phyloP scores from a whole-genome alignment of 1,140 invertebrate species.

The Dinoponera quadriceps region DNA sequence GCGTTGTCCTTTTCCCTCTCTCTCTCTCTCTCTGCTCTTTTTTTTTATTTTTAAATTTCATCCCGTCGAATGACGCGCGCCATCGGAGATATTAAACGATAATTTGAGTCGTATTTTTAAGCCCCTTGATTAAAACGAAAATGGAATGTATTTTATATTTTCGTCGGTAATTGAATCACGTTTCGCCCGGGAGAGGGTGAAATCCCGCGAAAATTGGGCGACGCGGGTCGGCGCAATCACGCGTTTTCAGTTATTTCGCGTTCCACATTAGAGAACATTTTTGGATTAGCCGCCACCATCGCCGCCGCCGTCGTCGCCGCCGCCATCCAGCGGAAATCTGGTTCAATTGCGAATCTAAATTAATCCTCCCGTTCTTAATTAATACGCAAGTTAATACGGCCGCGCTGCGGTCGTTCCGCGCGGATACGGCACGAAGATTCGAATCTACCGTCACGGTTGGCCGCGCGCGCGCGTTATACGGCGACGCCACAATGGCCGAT shows the following conservation, averaged over 20 bases:
- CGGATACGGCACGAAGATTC: neutral
- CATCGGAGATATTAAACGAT: neutral
- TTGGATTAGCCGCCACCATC: constrained; percentile 2
- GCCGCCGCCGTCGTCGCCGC: no score
- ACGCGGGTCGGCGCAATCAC: neutral
- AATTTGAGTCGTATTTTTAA: neutral
- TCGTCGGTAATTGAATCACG: constrained; percentile 14
- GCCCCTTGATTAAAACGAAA: constrained; percentile 1
- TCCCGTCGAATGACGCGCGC: neutral
- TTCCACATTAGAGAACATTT: constrained; percentile 19
- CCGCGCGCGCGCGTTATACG: neutral
- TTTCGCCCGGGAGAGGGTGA: neutral
- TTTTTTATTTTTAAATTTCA: constrained; percentile 31
- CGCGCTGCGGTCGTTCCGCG: neutral
- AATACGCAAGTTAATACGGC: constrained; percentile 22
- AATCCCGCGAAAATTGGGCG: neutral
- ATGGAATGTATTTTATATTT: constrained; percentile 11
- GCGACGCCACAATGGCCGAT: constrained; percentile 3
- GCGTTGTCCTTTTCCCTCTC: no score
- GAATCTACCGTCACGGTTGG: neutral
- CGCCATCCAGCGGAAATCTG: neutral
- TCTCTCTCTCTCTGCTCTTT: no score
- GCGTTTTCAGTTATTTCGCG: constrained; percentile 16
- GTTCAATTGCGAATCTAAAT: constrained; percentile 19
- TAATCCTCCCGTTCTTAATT: constrained; percentile 36